phyloP scores from a whole-genome alignment of 2,888 invertebrate species.

The Lasioglossum morio region DNA sequence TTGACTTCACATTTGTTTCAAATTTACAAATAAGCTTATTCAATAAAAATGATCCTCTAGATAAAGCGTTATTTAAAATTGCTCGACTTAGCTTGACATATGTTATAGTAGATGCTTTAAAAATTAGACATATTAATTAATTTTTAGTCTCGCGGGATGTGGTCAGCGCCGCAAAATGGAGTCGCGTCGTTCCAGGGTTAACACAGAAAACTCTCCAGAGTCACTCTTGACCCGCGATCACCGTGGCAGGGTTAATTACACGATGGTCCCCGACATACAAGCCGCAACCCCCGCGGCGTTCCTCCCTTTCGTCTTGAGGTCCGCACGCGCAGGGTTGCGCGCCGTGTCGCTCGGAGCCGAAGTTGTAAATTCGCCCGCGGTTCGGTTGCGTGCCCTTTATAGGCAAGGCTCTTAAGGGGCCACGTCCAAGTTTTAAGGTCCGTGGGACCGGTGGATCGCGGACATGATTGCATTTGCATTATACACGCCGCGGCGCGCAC shows the following conservation, averaged over 20 bases:
- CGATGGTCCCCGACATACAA: background rate
- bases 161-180: background rate
- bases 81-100: too few relatives aligned
- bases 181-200: background rate
- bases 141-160: background rate
- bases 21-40: background rate
- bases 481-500: slow-evolving; percentile 80
- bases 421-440: slow-evolving; percentile 74
- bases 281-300: slow-evolving; percentile 4
- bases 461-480: slow-evolving; percentile 84
- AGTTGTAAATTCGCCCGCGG: slow-evolving; percentile 72
- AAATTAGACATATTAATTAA: too few relatives aligned
- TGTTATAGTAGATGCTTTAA: too few relatives aligned
- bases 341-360: slow-evolving; percentile 59
- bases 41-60: too few relatives aligned
- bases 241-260: slow-evolving; percentile 10
- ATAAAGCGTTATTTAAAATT: too few relatives aligned
- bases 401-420: slow-evolving; percentile 70
- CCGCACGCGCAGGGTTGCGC: slow-evolving; percentile 53
- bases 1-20: background rate
- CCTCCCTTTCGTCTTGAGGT: slow-evolving; percentile 24
- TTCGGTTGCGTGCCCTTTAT: slow-evolving; percentile 73
- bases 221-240: background rate
- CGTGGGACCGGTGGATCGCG: slow-evolving; percentile 73
- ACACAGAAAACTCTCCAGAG: background rate